Percentiles rank a stretch among this genome's conserved stretches.
Conservation (phyloP, 1,140 invertebrate species). For the Drosophila takahashii region DNA sequence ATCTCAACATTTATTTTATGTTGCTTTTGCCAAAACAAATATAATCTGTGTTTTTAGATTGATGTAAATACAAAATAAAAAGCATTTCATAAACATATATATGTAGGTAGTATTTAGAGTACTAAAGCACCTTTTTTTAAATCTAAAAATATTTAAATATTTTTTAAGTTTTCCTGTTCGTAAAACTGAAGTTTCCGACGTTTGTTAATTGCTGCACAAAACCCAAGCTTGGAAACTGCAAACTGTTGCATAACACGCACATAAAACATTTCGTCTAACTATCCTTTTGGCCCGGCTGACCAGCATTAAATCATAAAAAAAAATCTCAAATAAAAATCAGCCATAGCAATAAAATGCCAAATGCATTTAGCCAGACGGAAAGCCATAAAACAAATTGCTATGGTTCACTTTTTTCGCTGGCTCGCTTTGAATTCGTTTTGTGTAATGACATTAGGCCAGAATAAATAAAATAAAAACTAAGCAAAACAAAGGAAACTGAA, state of each 20-base stretch:
- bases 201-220: conserved; percentile 21
- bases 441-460: conserved; percentile 63
- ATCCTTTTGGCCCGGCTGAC: conserved; percentile 57
- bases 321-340: conserved; percentile 37
- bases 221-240: conserved; percentile 9
- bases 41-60: neutral
- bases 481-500: conserved; percentile 13
- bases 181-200: conserved; percentile 7
- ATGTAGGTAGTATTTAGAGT: no score
- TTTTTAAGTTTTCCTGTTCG: neutral
- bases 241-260: conserved; percentile 65
- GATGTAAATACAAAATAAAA: no score
- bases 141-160: neutral
- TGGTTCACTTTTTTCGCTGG: conserved; percentile 45
- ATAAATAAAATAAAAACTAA: conserved; percentile 53
- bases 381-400: conserved; percentile 57
- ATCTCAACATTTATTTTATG: no score
- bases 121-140: no score
- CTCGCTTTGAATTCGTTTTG: conserved; percentile 32
- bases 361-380: conserved; percentile 56
- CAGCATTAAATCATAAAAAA: conserved; percentile 62
- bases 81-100: no score
- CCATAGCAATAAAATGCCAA: conserved; percentile 58
- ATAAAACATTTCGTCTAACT: conserved; percentile 64
- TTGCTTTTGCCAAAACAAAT: no score